Evolutionary conservation across 2,888 invertebrate genomes (phyloP).

Genomic region (Dendrolimus pini): DNA sequence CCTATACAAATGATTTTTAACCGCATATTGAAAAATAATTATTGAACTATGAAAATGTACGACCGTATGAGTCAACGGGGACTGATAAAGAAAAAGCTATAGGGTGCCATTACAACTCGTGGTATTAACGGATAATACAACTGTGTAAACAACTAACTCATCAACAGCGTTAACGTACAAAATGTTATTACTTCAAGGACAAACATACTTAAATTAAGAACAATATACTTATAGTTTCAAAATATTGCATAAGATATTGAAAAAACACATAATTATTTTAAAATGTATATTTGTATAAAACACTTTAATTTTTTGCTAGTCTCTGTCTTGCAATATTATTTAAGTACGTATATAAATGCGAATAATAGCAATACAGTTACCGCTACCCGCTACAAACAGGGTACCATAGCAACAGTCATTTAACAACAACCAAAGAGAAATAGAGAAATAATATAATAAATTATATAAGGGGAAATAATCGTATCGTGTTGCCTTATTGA

Average conservation of each 20-base stretch:
- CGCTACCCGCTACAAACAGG: neutral
- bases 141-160: slow-evolving; percentile 2
- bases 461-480: no score
- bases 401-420: slow-evolving; percentile 19
- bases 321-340: no score
- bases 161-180: slow-evolving; percentile 5
- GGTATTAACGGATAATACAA: neutral
- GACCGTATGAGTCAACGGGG: slow-evolving; percentile 12
- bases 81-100: slow-evolving; percentile 18
- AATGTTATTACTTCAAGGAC: neutral
- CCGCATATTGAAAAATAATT: slow-evolving; percentile 24
- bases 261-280: no score
- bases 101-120: slow-evolving; percentile 2
- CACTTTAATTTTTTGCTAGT: no score
- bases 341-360: no score
- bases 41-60: slow-evolving; percentile 17
- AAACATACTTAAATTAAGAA: no score
- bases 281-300: no score
- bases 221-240: no score
- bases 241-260: no score
- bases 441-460: neutral
- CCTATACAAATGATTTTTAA: slow-evolving; percentile 21
- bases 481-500: no score
- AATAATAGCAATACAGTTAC: no score
- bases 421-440: slow-evolving; percentile 2